Percentiles rank a stretch among this genome's conserved stretches.
Conservation (phyloP, 2,113 vertebrate species). For the Labeo catla region DNA sequence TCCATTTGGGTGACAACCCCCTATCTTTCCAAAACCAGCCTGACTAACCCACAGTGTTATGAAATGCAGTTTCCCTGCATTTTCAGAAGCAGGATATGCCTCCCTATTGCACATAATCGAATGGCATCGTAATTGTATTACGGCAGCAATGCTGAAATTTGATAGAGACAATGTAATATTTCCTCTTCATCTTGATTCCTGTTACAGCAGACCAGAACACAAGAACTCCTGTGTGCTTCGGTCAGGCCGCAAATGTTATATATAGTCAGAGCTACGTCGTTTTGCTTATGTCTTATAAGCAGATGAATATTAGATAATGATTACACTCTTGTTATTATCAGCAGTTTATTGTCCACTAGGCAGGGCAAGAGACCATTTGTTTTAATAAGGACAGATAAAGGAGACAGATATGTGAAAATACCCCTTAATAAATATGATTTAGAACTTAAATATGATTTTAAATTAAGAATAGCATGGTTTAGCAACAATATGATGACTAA, state of each 20-base stretch:
- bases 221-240: background rate
- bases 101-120: constrained; percentile 52
- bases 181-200: constrained; percentile 27
- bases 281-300: background rate
- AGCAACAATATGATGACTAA: background rate
- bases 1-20: background rate
- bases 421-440: too few species aligned
- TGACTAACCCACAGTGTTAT: background rate
- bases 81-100: constrained; percentile 43
- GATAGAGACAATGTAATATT: constrained; percentile 56
- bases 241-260: background rate
- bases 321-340: background rate
- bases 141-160: constrained; percentile 58
- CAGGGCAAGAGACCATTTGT: background rate
- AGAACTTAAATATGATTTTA: background rate
- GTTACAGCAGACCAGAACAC: background rate
- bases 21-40: background rate
- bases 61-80: background rate
- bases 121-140: constrained; percentile 69
- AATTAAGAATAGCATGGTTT: background rate
- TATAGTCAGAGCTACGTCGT: background rate
- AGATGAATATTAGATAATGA: constrained; percentile 15
- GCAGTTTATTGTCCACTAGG: background rate
- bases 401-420: background rate
- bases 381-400: background rate